Evolutionary conservation across 2,797 vertebrate genomes (phyloP).

Genomic region (Oreochromis mossambicus): DNA sequence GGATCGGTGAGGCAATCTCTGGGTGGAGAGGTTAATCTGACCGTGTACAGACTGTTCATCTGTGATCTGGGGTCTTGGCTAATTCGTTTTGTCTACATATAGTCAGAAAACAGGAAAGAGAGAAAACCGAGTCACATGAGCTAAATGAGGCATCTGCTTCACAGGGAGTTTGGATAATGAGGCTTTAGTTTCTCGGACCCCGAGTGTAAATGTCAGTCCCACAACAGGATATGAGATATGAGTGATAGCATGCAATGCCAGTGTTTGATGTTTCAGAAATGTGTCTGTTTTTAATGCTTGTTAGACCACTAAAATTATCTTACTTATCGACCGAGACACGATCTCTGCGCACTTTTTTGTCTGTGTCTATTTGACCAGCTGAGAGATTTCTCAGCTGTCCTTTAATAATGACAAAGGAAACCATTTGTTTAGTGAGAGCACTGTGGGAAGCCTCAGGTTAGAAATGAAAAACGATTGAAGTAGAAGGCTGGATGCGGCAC

Average conservation of each 20-base stretch:
- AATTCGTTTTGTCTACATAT: slow-evolving; percentile 19
- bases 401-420: slow-evolving; percentile 53
- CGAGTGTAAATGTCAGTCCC: slow-evolving; percentile 45
- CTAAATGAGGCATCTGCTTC: slow-evolving; percentile 53
- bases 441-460: slow-evolving; percentile 13
- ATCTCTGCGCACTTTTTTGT: slow-evolving; percentile 10
- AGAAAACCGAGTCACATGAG: slow-evolving; percentile 49
- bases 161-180: slow-evolving; percentile 54
- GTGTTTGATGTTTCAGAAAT: slow-evolving; percentile 23
- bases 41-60: neutral
- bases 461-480: slow-evolving; percentile 12
- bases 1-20: slow-evolving; percentile 14
- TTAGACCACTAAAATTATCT: slow-evolving; percentile 14
- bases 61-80: neutral
- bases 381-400: slow-evolving; percentile 63
- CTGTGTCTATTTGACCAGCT: slow-evolving; percentile 1
- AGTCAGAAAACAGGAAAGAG: slow-evolving; percentile 10
- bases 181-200: slow-evolving; percentile 39
- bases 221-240: slow-evolving; percentile 30
- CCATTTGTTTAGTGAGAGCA: slow-evolving; percentile 45
- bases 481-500: neutral
- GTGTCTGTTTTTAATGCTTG: neutral
- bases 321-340: slow-evolving; percentile 30
- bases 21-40: neutral
- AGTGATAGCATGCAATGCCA: slow-evolving; percentile 24